Evolutionary conservation across 2,888 invertebrate genomes (phyloP), one percentile per base, ranked within the genome.

Genomic region (Gastracanthus pulcherrimus): DNA sequence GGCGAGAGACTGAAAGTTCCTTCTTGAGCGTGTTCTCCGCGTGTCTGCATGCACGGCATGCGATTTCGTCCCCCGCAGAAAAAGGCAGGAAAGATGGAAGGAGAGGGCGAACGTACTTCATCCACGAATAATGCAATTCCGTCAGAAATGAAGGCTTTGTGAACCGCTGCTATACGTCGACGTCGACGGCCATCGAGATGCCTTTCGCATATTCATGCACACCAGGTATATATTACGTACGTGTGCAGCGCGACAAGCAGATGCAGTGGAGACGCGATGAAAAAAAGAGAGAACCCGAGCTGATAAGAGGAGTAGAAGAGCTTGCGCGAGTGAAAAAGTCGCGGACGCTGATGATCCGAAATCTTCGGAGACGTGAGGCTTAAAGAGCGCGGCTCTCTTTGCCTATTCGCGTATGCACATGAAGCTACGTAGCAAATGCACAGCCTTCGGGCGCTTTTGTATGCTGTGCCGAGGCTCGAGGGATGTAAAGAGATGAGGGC

Each of bases 111-210:
- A 69, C 67, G 70, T 23, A 55, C 36, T 70, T 70, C 55, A 70
- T 55, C 70, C 70, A n/a, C n/a, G 55, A 70, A 70, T 70, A 70
- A 70, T 70, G 70, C 55, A 55, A 70, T 55, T 26, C 34, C 55
- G 70, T 13, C 13, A 11, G 55, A 19, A 55, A 36, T 13, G 51
- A 19, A 23, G 70, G 70, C 70, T 69, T 69, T 51, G 70, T 55
- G 51, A n/a, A n/a, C 34, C n/a, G 16, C 45, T 45, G n/a, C 45
- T n/a, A 45, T 16, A 9, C 48, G n/a, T n/a, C 26, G 2, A 31
- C 6, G 69, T 29, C 38, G 45, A 67, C 66, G 45, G 26, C 66
- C 69, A 51, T 69, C 69, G 51, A 69, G 31, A 34, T 29, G 48
- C 48, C 48, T 48, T 51, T 69, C 34, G 69, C 69, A 69, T 69